phyloP scores from a whole-genome alignment of 2,888 invertebrate genomes.

The Pteria penguin region DNA sequence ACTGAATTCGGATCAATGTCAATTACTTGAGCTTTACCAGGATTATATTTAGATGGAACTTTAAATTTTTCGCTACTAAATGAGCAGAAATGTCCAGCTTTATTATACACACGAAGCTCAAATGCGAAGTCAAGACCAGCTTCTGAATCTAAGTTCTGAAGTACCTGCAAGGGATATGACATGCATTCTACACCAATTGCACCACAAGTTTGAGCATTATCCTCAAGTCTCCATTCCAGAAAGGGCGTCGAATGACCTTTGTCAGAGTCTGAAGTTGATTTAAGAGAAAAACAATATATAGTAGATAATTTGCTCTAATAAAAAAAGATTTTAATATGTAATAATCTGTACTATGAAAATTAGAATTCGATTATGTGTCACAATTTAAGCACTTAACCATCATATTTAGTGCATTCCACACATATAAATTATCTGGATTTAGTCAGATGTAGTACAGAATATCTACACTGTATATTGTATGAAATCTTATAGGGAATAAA shows the following conservation, averaged over 20 bases:
- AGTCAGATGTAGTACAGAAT: no score
- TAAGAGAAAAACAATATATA: no score
- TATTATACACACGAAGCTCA: constrained; percentile 46
- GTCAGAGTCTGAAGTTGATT: not conserved
- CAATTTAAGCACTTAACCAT: no score
- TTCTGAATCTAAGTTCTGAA: constrained; percentile 35
- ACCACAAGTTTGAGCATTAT: not conserved
- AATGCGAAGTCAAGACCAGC: constrained; percentile 26
- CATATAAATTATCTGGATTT: not conserved
- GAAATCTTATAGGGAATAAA: no score
- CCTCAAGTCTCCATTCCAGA: constrained; percentile 2
- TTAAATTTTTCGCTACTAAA: constrained; percentile 25
- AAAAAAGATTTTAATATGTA: no score
- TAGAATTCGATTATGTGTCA: no score
- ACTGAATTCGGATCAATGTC: constrained; percentile 17
- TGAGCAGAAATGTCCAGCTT: constrained; percentile 46
- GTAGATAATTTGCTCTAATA: no score
- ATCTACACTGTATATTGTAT: no score
- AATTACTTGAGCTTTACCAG: constrained; percentile 25
- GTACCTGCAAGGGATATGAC: constrained; percentile 10
- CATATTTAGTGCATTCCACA: no score
- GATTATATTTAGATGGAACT: constrained; percentile 35
- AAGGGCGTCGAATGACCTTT: constrained; percentile 16
- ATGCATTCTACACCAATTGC: constrained; percentile 5
- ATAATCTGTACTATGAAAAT: no score